Evolutionary conservation across 2,797 vertebrate species (phyloP), one percentile per base, ranked within the genome.

Genomic region (Oryzias dopingdopingensis): DNA sequence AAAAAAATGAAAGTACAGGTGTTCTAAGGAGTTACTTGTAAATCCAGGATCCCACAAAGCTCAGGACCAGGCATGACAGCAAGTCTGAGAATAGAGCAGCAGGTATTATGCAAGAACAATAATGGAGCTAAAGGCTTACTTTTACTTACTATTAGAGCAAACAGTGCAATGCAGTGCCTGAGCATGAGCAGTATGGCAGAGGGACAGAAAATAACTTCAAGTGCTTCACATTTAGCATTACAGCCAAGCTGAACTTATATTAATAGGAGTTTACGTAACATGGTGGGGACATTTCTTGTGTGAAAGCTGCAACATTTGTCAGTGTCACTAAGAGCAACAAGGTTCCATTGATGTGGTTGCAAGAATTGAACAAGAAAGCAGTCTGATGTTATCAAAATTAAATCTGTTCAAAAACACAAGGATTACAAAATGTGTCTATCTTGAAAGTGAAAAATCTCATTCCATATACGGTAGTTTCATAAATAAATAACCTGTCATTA

Each of bases 61-160:
- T 58, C 64, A 23, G 37, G 44, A 76, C 42, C 63, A 55, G 60
- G 51, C 70, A 14, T 18, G 51, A 59, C 49, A 71, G 56, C 7
- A 46, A 66, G 42, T 68, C 77, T 77, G 65, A 72, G 81, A 75
- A 78, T 65, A 62, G 72, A 81, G 64, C 74, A 56, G 61, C 32
- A 23, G 70, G 75, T 76, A 82, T 86, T 79, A 82, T 45, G 66
- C 56, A 78, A 87, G 73, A 77, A 83, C 71, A 81, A 78, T 60
- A 46, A 74, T 56, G 72, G 20, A 42, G 74, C 67, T 63, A 86
- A 86, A 84, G 64, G 76, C 67, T 85, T 81, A 70, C 82, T 72
- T 81, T 78, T 56, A 67, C 72, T 84, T 53, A 47, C 78, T 86
- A 78, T 17, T 45, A 67, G 42, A 59, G 69, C 80, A 82, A 76